Evolutionary conservation across 2,113 vertebrate species (phyloP).

Genomic region (Phrynocephalus versicolor): DNA sequence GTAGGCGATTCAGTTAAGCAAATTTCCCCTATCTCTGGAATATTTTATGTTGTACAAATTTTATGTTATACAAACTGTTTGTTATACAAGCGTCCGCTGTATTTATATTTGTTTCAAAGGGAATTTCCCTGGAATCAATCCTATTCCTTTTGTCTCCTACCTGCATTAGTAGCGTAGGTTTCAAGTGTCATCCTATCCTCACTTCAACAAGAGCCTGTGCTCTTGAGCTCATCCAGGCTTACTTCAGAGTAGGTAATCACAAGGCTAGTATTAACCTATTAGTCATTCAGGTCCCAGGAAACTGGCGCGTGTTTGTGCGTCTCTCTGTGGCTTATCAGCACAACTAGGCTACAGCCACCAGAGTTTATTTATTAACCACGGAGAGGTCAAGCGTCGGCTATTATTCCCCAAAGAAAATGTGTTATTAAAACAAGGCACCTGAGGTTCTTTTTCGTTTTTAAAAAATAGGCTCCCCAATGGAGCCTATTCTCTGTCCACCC

Average conservation of each 20-base stretch:
- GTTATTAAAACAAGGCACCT: too few relatives aligned
- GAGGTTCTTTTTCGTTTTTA: neutral
- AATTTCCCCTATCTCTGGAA: too few relatives aligned
- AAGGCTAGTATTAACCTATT: neutral
- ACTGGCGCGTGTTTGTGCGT: neutral
- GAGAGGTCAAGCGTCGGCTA: too few relatives aligned
- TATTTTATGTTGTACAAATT: too few relatives aligned
- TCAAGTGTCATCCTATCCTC: neutral
- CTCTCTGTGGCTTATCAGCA: neutral
- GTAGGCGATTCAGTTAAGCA: too few relatives aligned
- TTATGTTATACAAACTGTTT: too few relatives aligned
- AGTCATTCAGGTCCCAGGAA: too few relatives aligned
- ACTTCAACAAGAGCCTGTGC: neutral
- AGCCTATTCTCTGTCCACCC: neutral
- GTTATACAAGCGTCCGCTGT: too few relatives aligned
- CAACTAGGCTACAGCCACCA: too few relatives aligned
- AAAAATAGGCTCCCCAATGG: neutral
- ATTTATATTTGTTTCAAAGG: neutral
- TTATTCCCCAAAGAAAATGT: neutral
- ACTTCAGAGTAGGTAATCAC: neutral
- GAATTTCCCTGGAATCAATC: neutral
- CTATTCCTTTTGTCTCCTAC: neutral
- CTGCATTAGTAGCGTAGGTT: neutral
- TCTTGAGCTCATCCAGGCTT: neutral
- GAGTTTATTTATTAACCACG: too few relatives aligned